Evolutionary conservation across 2,888 invertebrate genomes (phyloP).

Genomic region (Polydrusus pterygomalis): DNA sequence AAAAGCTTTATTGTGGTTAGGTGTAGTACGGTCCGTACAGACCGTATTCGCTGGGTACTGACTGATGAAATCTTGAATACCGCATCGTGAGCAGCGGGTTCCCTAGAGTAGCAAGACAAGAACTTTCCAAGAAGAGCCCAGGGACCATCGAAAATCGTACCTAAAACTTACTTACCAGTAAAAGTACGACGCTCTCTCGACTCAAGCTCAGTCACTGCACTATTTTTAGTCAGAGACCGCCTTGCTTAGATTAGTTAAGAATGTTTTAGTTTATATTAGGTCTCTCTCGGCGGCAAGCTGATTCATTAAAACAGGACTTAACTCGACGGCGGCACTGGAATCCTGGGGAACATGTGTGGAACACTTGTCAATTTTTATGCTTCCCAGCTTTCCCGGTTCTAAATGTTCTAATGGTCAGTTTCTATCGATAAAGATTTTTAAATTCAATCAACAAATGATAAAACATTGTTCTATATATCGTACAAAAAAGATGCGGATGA

Average conservation of each 20-base stretch:
- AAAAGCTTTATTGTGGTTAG: slow-evolving; percentile 30
- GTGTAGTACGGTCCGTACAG: slow-evolving; percentile 34
- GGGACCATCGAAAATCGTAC: slow-evolving; percentile 42
- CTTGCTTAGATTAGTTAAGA: slow-evolving; percentile 44
- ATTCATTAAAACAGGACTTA: slow-evolving; percentile 31
- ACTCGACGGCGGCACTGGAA: slow-evolving; percentile 32
- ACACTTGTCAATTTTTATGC: slow-evolving; percentile 46
- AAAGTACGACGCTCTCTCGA: slow-evolving; percentile 36
- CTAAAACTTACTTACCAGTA: slow-evolving; percentile 50
- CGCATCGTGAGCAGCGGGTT: slow-evolving; percentile 24
- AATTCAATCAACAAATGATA: slow-evolving; percentile 15
- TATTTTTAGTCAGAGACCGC: slow-evolving; percentile 43
- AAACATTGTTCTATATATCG: not conserved
- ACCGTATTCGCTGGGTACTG: slow-evolving; percentile 31
- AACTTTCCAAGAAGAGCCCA: slow-evolving; percentile 39
- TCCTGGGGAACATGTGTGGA: slow-evolving; percentile 49
- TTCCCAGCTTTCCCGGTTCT: slow-evolving; percentile 32
- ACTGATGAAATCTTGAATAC: slow-evolving; percentile 27
- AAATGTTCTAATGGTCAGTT: slow-evolving; percentile 33
- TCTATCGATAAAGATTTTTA: slow-evolving; percentile 30
- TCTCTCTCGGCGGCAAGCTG: slow-evolving; percentile 35
- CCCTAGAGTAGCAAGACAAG: slow-evolving; percentile 28
- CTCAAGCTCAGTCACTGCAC: slow-evolving; percentile 37
- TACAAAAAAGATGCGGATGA: not conserved
- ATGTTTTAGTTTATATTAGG: slow-evolving; percentile 54